Percentiles rank a stretch among this genome's conserved stretches.
Evolutionary conservation across 1,140 invertebrate genomes (phyloP).

Genomic region (Caenorhabditis briggsae): DNA sequence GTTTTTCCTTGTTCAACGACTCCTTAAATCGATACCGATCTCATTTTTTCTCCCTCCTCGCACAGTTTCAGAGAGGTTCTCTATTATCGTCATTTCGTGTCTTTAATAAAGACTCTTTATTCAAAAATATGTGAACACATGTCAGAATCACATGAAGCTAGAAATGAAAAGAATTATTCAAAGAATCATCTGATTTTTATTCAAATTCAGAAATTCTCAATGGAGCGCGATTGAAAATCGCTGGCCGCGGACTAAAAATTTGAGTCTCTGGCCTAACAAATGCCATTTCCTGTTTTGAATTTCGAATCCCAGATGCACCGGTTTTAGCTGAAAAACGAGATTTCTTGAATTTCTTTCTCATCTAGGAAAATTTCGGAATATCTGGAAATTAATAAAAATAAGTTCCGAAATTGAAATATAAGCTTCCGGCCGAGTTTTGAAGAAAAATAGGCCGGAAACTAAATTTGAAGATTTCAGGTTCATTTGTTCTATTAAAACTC

Average conservation of each 20-base stretch:
- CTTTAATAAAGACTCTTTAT: background rate
- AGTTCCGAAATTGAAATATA: too few species aligned
- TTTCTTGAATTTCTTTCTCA: too few species aligned
- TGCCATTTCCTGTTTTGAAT: background rate
- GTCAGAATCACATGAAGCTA: background rate
- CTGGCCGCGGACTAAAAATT: too few species aligned
- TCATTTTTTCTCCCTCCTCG: background rate
- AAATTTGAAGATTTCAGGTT: too few species aligned
- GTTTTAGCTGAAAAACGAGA: background rate
- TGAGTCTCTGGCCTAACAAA: too few species aligned
- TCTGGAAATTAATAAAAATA: too few species aligned
- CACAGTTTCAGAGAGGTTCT: background rate
- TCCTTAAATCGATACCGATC: background rate
- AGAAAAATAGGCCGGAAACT: too few species aligned
- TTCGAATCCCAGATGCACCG: background rate
- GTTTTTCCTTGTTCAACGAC: constrained; percentile 11
- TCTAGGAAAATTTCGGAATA: too few species aligned
- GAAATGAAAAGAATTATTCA: background rate
- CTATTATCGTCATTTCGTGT: background rate
- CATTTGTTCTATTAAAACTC: too few species aligned
- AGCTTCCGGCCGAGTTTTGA: too few species aligned
- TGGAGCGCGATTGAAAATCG: background rate
- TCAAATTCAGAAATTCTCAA: background rate
- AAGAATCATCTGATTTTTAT: constrained; percentile 5
- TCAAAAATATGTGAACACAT: background rate